A percentile compares a stretch with the other conserved stretches of the same genome.
phyloP scores from a whole-genome alignment of 2,888 invertebrate species.

The Sphaerophoria taeniata region DNA sequence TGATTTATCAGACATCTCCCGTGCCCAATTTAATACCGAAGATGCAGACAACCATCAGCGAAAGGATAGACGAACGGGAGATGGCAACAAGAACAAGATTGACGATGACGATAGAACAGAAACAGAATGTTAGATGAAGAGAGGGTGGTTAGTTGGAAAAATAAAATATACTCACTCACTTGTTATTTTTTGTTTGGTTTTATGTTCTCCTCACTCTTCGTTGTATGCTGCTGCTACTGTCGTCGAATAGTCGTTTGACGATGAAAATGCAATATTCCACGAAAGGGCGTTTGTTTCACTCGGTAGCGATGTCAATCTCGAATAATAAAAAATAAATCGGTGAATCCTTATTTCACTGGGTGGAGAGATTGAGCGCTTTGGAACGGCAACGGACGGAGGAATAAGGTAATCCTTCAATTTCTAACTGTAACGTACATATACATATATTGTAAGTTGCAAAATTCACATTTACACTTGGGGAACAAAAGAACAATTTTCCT shows the following conservation, averaged over 20 bases:
- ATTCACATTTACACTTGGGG: no score
- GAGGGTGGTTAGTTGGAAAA: no score
- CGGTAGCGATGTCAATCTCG: constrained; percentile 27
- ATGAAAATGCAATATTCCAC: constrained; percentile 47
- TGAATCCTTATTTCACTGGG: constrained; percentile 28
- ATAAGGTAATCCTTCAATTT: constrained; percentile 64
- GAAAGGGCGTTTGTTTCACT: constrained; percentile 33
- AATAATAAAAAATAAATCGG: no score
- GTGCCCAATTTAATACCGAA: not conserved
- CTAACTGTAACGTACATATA: constrained; percentile 58
- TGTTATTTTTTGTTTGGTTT: no score
- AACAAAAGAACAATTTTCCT: no score
- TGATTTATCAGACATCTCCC: constrained; percentile 44
- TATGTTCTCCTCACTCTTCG: constrained; percentile 18
- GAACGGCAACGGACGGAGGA: not conserved
- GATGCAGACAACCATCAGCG: not conserved
- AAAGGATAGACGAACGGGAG: not conserved
- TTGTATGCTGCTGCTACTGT: not conserved
- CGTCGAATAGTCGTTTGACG: constrained; percentile 13
- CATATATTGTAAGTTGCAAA: no score
- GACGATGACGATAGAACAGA: constrained; percentile 5
- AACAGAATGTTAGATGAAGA: no score
- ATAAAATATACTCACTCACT: no score
- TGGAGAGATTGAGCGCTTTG: not conserved
- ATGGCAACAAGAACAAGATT: constrained; percentile 14